Base-by-base conservation (phyloP, 2,113 vertebrate genomes). In the Ptilorrhoa leucosticta region DNA sequence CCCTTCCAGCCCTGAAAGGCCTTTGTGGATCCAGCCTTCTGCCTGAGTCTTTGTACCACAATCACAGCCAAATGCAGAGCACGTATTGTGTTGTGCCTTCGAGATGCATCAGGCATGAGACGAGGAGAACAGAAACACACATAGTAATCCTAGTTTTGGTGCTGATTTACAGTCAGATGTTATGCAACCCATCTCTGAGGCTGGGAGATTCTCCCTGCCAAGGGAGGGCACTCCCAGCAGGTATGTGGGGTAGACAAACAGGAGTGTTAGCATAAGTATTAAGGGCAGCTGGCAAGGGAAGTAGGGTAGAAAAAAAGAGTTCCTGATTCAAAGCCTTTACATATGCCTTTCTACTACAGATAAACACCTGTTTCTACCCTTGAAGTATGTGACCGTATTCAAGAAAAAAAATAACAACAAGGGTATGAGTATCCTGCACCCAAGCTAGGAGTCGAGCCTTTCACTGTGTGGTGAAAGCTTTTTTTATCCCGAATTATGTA, bases 171-270 rank as follows among this genome's bases (percentile, higher is more conserved):
- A 2, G 15, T 72, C 77, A 45, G 50, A 37, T 13, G 45, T 95
- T 86, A 40, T 28, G 76, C 66, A 96, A 96, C 65, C 33, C 13
- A 2, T 5, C 44, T 50, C 51, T 8, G n/a, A 56, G 69, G 51
- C 66, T 24, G 23, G 37, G 44, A 95, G 64, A 83, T 70, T 75
- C 83, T 75, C 15, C 39, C 54, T 86, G 81, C 78, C 89, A 77
- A 95, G 73, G 7, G 1, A 87, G 70, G 89, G 80, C 94, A 89
- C 81, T 94, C 92, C 96, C 93, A 87, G 69, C 39, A 92, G 37
- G 20, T 85, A 65, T 71, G 83, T 93, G 86, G 68, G 83, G 72
- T 80, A 78, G 91, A 35, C 80, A 96, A 91, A 81, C 70, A 83
- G 45, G 72, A 96, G 50, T 68, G 69, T 78, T 80, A 76, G 71